A percentile compares a stretch with the other conserved stretches of the same genome.
phyloP scores from a whole-genome alignment of 2,113 vertebrate genomes.

The Garra rufa region DNA sequence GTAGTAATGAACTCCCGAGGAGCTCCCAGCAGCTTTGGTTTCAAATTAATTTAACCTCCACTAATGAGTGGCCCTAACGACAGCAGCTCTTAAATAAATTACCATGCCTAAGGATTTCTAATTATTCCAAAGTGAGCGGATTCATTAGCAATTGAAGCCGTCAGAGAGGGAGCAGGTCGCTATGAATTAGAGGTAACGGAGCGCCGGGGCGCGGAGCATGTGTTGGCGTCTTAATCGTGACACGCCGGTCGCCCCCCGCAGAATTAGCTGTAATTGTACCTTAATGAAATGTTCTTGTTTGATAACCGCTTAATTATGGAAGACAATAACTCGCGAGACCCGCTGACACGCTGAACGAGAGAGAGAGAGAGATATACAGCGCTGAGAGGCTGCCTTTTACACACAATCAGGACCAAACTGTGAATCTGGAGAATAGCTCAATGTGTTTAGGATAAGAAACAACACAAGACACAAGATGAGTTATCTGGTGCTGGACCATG shows the following conservation, averaged over 20 bases:
- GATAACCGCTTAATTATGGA: constrained; percentile 92
- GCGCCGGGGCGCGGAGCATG: constrained; percentile 76
- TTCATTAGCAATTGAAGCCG: constrained; percentile 87
- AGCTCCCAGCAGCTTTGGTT: constrained; percentile 84
- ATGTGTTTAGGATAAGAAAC: neutral
- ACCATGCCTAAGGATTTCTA: constrained; percentile 86
- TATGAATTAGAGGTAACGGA: constrained; percentile 79
- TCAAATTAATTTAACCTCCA: constrained; percentile 86
- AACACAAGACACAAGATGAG: neutral
- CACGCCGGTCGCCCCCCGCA: constrained; percentile 79
- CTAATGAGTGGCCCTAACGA: constrained; percentile 84
- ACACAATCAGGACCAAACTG: neutral
- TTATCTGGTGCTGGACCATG: neutral
- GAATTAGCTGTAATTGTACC: constrained; percentile 88
- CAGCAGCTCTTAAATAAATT: constrained; percentile 86
- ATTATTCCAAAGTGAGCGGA: constrained; percentile 85
- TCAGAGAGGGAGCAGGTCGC: constrained; percentile 77
- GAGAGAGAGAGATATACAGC: constrained; percentile 4
- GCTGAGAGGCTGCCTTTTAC: neutral
- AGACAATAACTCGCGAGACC: constrained; percentile 84
- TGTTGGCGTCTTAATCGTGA: constrained; percentile 82
- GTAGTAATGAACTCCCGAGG: constrained; percentile 80
- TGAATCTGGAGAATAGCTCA: no score
- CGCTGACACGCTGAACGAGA: constrained; percentile 74
- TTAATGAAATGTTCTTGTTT: constrained; percentile 94